Evolutionary conservation across 2,113 vertebrate genomes (phyloP).

Genomic region (Ceyx melanurus): DNA sequence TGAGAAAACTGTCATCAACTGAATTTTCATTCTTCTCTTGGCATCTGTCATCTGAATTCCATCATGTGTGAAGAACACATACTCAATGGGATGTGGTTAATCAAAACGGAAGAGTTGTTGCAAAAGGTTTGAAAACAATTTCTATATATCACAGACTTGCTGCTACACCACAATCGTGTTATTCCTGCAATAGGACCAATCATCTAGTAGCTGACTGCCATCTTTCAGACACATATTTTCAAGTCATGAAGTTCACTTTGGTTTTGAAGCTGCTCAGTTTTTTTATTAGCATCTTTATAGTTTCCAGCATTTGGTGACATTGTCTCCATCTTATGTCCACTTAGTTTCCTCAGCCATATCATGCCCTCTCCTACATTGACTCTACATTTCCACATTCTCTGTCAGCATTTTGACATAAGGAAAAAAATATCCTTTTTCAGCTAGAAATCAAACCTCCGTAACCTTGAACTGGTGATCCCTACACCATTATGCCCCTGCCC

Average conservation of each 20-base stretch:
- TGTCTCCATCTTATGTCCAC: background rate
- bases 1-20: background rate
- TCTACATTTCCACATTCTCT: background rate
- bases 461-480: slow-evolving; percentile 9
- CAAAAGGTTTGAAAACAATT: background rate
- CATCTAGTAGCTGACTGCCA: background rate
- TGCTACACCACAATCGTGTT: background rate
- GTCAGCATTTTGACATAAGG: background rate
- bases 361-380: fast-evolving
- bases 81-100: background rate
- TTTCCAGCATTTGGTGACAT: background rate
- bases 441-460: background rate
- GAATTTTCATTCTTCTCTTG: background rate
- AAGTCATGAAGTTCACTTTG: background rate
- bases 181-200: background rate
- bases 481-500: background rate
- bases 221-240: background rate
- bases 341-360: background rate
- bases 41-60: background rate
- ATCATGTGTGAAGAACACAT: background rate
- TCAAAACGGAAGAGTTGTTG: background rate
- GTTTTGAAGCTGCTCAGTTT: background rate
- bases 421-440: background rate
- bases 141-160: background rate
- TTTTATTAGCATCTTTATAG: background rate